These are phyloP conservation scores for Rhincodon typus DNA, from an alignment of 2,797 vertebrate species.

Conservation along the genomic window DNA sequence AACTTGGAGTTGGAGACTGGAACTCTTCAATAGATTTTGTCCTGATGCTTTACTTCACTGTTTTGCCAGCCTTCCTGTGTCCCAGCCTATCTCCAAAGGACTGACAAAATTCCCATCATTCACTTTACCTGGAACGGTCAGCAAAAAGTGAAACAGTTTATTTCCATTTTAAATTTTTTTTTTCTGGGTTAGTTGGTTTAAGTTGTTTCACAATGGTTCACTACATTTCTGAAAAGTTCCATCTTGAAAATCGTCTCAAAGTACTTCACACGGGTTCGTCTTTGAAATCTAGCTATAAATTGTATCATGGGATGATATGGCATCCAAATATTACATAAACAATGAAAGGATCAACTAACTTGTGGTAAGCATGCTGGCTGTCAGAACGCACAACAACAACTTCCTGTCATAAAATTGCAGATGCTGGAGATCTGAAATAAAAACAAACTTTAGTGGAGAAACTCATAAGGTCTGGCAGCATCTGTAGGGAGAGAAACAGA, in stretches of 20 bases:
- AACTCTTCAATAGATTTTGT: too few species aligned
- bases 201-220: neutral
- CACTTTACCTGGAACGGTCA: too few species aligned
- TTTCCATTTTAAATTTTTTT: neutral
- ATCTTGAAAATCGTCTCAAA: neutral
- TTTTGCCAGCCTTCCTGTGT: too few species aligned
- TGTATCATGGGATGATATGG: neutral
- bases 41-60: too few species aligned
- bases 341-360: neutral
- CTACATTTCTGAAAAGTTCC: too few species aligned
- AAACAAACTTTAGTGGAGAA: too few species aligned
- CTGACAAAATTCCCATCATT: too few species aligned
- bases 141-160: neutral
- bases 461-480: too few species aligned
- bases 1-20: too few species aligned
- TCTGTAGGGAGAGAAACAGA: too few species aligned
- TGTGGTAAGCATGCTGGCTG: neutral
- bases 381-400: neutral
- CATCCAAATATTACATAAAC: neutral
- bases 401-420: neutral
- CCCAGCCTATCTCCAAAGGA: too few species aligned
- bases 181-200: neutral
- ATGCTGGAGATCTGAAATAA: too few species aligned
- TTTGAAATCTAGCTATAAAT: neutral
- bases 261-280: neutral